Evolutionary conservation across 2,888 invertebrate species (phyloP).

Genomic region (Odontocolon sp.): DNA sequence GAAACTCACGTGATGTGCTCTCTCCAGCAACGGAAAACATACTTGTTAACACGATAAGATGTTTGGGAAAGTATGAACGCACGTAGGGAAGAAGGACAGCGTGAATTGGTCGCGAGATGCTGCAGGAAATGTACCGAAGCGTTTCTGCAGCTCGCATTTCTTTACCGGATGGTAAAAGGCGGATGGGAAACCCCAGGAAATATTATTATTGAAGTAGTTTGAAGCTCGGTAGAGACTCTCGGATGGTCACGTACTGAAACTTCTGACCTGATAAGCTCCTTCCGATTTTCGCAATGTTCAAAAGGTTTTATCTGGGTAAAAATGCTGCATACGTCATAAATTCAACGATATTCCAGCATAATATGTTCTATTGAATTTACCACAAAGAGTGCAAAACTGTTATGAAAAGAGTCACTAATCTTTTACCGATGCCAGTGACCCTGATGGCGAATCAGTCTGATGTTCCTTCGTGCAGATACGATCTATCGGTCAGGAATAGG

Average conservation of each 20-base stretch:
- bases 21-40: too few species aligned
- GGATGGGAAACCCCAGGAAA: background rate
- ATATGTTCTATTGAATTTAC: too few species aligned
- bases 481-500: too few species aligned
- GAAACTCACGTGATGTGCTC: background rate
- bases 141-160: background rate
- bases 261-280: conserved; percentile 13
- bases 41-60: conserved; percentile 14
- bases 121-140: background rate
- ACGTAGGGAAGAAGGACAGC: background rate
- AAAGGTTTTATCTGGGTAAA: too few species aligned
- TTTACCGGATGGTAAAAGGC: background rate
- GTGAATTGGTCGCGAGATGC: background rate
- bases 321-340: too few species aligned
- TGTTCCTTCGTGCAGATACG: too few species aligned
- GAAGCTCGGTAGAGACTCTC: background rate
- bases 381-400: too few species aligned
- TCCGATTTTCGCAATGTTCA: too few species aligned
- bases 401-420: too few species aligned
- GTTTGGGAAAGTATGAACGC: background rate
- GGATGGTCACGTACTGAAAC: conserved; percentile 21
- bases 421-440: too few species aligned
- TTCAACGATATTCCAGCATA: too few species aligned
- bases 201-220: background rate
- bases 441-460: too few species aligned